A percentile compares a stretch with the other conserved stretches of the same genome.
These are phyloP conservation scores for Drosophila subsilvestris DNA, from an alignment of 2,888 invertebrate genomes.

Conservation along the genomic window DNA sequence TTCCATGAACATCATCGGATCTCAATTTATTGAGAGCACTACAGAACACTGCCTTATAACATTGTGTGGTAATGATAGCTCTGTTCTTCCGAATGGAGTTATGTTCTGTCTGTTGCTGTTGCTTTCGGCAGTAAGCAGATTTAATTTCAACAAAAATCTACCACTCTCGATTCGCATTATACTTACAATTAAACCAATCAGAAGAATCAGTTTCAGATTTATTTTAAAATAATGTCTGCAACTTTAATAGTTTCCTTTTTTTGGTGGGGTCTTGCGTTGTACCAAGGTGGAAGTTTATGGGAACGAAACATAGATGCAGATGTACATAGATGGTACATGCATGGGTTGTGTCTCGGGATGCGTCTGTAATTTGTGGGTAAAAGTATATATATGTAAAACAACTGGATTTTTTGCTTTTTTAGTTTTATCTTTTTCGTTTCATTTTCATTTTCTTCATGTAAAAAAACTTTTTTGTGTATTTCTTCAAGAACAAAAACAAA, in stretches of 20 bases:
- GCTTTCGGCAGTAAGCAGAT: too few species aligned
- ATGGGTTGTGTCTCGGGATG: background rate
- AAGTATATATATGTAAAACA: constrained; percentile 62
- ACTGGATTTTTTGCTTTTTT: constrained; percentile 59
- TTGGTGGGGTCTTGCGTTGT: constrained; percentile 58
- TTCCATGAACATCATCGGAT: too few species aligned
- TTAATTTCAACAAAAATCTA: too few species aligned
- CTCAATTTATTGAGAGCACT: too few species aligned
- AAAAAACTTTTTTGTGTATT: constrained; percentile 71
- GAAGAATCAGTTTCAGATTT: constrained; percentile 26
- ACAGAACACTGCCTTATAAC: too few species aligned
- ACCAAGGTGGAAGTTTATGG: constrained; percentile 24
- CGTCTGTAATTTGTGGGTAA: background rate
- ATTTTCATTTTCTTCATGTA: constrained; percentile 66
- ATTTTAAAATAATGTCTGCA: constrained; percentile 67
- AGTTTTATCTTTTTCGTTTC: constrained; percentile 62
- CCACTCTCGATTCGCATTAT: background rate
- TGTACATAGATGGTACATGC: constrained; percentile 3
- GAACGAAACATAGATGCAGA: constrained; percentile 14
- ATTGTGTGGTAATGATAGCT: too few species aligned
- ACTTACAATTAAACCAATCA: constrained; percentile 14
- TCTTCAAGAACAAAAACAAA: constrained; percentile 75
- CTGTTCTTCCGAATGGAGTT: background rate
- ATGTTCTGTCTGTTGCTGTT: background rate
- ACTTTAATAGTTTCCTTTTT: constrained; percentile 75